phyloP scores from a whole-genome alignment of 2,113 vertebrate species.

The Malaclemys terrapin region DNA sequence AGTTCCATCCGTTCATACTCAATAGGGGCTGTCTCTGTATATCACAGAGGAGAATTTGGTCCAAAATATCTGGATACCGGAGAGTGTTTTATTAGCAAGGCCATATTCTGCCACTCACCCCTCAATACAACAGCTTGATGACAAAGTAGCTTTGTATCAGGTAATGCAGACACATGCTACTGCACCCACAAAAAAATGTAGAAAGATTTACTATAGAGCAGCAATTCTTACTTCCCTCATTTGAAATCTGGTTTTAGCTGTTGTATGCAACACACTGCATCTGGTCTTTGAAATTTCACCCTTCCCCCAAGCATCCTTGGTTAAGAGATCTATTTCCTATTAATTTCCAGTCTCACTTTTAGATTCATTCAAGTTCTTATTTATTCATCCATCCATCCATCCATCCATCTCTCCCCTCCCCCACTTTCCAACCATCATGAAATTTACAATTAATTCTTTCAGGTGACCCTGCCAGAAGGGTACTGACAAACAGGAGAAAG shows the following conservation, averaged over 20 bases:
- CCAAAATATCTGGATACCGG: background rate
- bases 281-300: slow-evolving; percentile 21
- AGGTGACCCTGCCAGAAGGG: slow-evolving; percentile 63
- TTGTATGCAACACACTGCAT: fast-evolving
- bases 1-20: background rate
- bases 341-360: slow-evolving; percentile 41
- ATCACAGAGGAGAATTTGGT: background rate
- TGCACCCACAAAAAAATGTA: background rate
- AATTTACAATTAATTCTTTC: slow-evolving; percentile 73
- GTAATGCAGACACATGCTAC: fast-evolving
- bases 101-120: background rate
- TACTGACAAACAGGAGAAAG: slow-evolving; percentile 1
- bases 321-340: slow-evolving; percentile 34
- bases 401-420: too few species aligned
- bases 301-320: background rate
- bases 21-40: background rate
- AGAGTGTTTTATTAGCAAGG: background rate
- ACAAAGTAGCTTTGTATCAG: background rate
- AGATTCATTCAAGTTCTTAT: slow-evolving; percentile 66
- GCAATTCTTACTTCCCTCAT: background rate
- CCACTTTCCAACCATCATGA: slow-evolving; percentile 48
- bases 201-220: background rate
- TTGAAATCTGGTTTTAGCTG: background rate
- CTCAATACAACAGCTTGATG: background rate
- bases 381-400: slow-evolving; percentile 66